A percentile compares a stretch with the other conserved stretches of the same genome.
Evolutionary conservation across 2,888 invertebrate genomes (phyloP).

Genomic region (Sylvicola cinctus): DNA sequence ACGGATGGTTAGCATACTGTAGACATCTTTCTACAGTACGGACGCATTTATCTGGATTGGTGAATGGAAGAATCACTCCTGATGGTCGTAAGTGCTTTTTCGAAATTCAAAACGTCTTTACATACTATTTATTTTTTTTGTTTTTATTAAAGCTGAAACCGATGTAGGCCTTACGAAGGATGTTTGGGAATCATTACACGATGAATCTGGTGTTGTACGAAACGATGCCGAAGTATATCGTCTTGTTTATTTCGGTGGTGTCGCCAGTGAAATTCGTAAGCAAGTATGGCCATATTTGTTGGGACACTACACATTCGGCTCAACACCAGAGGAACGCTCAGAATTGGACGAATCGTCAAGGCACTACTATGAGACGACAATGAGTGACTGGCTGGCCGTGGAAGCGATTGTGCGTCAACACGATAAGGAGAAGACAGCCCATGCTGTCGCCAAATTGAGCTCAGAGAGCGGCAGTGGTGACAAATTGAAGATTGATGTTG

Average conservation of each 20-base stretch:
- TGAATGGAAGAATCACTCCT: conserved; percentile 50
- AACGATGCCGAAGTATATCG: conserved; percentile 57
- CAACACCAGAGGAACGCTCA: conserved; percentile 39
- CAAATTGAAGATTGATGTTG: conserved; percentile 29
- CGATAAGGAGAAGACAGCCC: conserved; percentile 65
- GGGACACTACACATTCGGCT: conserved; percentile 50
- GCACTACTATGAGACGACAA: conserved; percentile 67
- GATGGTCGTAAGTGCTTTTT: conserved; percentile 27
- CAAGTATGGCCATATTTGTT: conserved; percentile 80
- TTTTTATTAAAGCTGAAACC: conserved; percentile 29
- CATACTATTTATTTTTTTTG: too few relatives aligned
- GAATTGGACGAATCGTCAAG: conserved; percentile 45
- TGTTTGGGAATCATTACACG: conserved; percentile 46
- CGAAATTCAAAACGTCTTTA: too few relatives aligned
- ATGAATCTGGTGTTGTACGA: conserved; percentile 34
- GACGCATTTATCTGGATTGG: conserved; percentile 77
- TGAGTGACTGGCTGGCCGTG: conserved; percentile 90
- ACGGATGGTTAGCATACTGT: conserved; percentile 91
- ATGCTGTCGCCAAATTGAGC: conserved; percentile 67
- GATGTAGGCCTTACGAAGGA: conserved; percentile 53
- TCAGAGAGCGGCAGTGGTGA: conserved; percentile 44
- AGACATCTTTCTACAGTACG: conserved; percentile 80
- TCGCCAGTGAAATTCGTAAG: conserved; percentile 52
- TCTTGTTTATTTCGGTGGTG: conserved; percentile 72
- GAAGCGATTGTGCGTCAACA: conserved; percentile 75